Conservation (phyloP, 2,888 invertebrate species). For the Sympetrum striolatum region DNA sequence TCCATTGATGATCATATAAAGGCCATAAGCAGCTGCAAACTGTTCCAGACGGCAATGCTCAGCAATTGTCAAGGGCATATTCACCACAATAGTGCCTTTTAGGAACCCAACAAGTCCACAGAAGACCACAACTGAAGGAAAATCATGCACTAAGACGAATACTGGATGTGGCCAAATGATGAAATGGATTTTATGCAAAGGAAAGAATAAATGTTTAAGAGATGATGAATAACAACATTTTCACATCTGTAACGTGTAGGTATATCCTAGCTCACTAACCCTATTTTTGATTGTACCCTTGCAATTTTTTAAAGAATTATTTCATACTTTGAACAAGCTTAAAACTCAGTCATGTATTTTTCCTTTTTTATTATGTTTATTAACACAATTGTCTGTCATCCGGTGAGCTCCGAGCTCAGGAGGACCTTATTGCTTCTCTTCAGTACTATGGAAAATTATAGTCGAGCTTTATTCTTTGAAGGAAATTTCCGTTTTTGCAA, state of each 20-base stretch:
- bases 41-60: constrained; percentile 71
- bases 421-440: too few species aligned
- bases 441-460: too few species aligned
- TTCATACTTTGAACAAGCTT: too few species aligned
- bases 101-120: constrained; percentile 70
- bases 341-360: too few species aligned
- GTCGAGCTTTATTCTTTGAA: too few species aligned
- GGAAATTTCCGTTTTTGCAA: too few species aligned
- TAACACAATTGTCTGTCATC: too few species aligned
- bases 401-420: too few species aligned
- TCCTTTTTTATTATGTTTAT: too few species aligned
- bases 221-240: background rate
- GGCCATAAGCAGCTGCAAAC: constrained; percentile 75
- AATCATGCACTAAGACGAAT: constrained; percentile 65
- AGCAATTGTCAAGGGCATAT: constrained; percentile 74
- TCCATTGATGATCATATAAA: constrained; percentile 76
- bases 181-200: background rate
- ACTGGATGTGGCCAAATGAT: constrained; percentile 58
- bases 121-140: constrained; percentile 53
- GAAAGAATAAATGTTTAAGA: background rate
- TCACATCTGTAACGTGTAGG: background rate
- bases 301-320: too few species aligned
- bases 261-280: background rate
- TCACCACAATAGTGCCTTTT: constrained; percentile 74
- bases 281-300: background rate